Conservation (phyloP, 37 sponge, comb jelly and placozoan genomes). For the Amphimedon queenslandica region DNA sequence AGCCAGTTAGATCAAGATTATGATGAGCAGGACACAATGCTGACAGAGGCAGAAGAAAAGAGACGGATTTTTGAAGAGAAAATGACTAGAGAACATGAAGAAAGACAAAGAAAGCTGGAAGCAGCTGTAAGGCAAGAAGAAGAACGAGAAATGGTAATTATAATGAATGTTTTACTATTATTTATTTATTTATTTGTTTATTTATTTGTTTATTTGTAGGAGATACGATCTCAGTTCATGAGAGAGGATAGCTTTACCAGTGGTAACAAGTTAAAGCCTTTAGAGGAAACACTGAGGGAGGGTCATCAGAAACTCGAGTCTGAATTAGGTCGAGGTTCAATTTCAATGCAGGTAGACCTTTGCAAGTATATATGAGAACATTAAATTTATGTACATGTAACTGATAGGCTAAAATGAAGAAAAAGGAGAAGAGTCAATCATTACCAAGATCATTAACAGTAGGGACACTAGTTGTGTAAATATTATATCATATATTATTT, state of each 20-base stretch:
- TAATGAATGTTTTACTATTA: neutral
- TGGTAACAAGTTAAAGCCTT: neutral
- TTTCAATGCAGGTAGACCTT: too few relatives aligned
- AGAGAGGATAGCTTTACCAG: too few relatives aligned
- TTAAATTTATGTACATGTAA: too few relatives aligned
- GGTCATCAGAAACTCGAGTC: neutral
- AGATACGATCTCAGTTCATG: slow-evolving; percentile 19
- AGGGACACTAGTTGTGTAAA: too few relatives aligned
- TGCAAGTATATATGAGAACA: too few relatives aligned
- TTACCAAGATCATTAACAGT: too few relatives aligned
- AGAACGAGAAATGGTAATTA: slow-evolving; percentile 29
- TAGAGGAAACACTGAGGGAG: neutral
- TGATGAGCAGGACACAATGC: neutral
- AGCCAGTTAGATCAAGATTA: neutral
- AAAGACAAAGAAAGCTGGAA: slow-evolving; percentile 33
- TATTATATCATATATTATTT: too few relatives aligned
- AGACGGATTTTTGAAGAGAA: slow-evolving; percentile 54
- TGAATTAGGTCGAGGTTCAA: too few relatives aligned
- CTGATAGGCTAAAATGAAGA: too few relatives aligned
- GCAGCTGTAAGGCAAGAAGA: slow-evolving; percentile 19
- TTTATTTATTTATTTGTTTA: too few relatives aligned
- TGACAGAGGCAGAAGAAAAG: slow-evolving; percentile 29
- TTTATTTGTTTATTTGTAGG: too few relatives aligned
- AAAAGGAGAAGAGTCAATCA: too few relatives aligned
- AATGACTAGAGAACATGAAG: slow-evolving; percentile 44